Conservation (phyloP, 1,140 invertebrate genomes). For the Camponotus pennsylvanicus region DNA sequence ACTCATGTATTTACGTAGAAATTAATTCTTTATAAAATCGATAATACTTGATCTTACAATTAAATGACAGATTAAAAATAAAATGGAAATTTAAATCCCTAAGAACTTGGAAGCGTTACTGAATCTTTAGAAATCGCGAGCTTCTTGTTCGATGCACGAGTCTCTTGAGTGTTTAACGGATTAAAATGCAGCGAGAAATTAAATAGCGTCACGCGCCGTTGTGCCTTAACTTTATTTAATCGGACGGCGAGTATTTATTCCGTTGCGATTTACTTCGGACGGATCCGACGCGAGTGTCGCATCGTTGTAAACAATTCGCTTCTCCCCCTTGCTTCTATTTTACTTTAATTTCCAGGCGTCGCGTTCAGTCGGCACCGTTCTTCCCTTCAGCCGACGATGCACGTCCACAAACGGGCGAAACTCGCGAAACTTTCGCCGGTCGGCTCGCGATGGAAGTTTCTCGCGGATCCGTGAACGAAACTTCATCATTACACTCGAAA, state of each 20-base stretch:
- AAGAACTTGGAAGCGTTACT: neutral
- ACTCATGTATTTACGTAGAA: too few species aligned
- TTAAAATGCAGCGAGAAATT: conserved; percentile 47
- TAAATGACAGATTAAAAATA: neutral
- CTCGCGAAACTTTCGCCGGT: conserved; percentile 37
- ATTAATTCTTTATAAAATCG: neutral
- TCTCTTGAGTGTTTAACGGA: conserved; percentile 9
- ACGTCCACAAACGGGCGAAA: conserved; percentile 41
- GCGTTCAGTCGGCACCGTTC: neutral
- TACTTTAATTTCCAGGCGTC: conserved; percentile 48
- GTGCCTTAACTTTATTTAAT: conserved; percentile 48
- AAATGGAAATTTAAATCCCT: neutral
- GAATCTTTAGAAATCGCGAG: neutral
- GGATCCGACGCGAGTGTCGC: conserved; percentile 19
- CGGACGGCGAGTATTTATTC: conserved; percentile 46
- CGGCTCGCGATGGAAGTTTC: conserved; percentile 31
- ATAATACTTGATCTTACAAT: neutral
- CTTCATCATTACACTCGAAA: conserved; percentile 61
- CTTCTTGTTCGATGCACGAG: neutral
- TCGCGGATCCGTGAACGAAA: conserved; percentile 55
- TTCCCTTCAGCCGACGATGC: conserved; percentile 26
- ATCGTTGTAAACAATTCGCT: conserved; percentile 51
- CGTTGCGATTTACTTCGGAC: conserved; percentile 34
- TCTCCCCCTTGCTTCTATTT: conserved; percentile 8
- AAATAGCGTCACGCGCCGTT: conserved; percentile 34